Conservation (phyloP, 2,113 vertebrate species). For the Triplophysa dalaica region DNA sequence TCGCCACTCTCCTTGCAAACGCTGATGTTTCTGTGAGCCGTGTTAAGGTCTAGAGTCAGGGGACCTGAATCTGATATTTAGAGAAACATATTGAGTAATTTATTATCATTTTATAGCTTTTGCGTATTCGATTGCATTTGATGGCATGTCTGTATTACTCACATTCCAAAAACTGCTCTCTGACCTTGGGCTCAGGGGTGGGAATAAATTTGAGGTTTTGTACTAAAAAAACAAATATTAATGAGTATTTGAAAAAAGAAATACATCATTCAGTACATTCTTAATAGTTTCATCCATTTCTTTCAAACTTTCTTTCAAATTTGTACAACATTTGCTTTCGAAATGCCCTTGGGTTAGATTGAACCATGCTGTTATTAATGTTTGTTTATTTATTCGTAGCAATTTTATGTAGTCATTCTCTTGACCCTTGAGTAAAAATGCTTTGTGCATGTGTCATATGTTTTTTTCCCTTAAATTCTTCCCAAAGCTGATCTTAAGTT, state of each 20-base stretch:
- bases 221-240: constrained; percentile 7
- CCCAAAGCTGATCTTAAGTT: too few relatives aligned
- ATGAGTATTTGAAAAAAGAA: background rate
- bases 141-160: constrained; percentile 6
- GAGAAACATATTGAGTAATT: background rate
- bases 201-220: constrained; percentile 28
- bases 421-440: too few relatives aligned
- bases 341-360: too few relatives aligned
- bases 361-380: too few relatives aligned
- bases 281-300: background rate
- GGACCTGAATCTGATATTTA: constrained; percentile 30
- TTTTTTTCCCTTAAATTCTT: too few relatives aligned
- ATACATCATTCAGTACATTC: background rate
- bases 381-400: too few relatives aligned
- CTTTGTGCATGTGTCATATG: too few relatives aligned
- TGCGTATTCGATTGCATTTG: background rate
- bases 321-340: too few relatives aligned
- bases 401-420: too few relatives aligned
- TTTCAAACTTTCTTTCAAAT: too few relatives aligned
- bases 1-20: background rate
- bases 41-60: constrained; percentile 36
- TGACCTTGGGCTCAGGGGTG: constrained; percentile 26
- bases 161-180: constrained; percentile 38
- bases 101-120: background rate
- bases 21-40: constrained; percentile 26